Percentiles rank a stretch among this genome's conserved stretches.
These are phyloP conservation scores for Pterois miles DNA, from an alignment of 2,797 vertebrate species.

Conservation along the genomic window DNA sequence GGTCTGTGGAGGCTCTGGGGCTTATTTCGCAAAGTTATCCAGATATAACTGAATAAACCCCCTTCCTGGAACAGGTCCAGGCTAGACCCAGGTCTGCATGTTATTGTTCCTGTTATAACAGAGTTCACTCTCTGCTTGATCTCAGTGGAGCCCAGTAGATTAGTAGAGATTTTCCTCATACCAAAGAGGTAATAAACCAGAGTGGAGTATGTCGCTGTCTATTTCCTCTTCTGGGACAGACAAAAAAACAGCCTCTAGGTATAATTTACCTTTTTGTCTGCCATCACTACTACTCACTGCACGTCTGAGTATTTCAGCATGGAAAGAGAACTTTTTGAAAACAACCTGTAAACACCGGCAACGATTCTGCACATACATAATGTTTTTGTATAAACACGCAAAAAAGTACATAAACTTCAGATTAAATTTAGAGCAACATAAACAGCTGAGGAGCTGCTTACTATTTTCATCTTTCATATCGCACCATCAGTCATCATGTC, in stretches of 20 bases:
- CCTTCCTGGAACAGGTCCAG: slow-evolving; percentile 12
- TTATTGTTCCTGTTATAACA: slow-evolving; percentile 63
- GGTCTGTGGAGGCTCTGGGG: neutral
- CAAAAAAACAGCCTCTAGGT: slow-evolving; percentile 19
- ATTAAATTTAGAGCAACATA: neutral
- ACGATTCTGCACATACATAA: neutral
- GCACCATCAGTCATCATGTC: slow-evolving; percentile 5
- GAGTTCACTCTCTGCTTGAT: slow-evolving; percentile 46
- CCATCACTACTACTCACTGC: neutral
- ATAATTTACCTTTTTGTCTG: neutral
- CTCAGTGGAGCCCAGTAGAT: slow-evolving; percentile 46
- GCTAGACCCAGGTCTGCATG: neutral
- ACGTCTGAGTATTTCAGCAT: neutral
- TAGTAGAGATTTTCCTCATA: slow-evolving; percentile 64
- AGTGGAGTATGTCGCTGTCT: slow-evolving; percentile 9
- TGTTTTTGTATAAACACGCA: accelerated
- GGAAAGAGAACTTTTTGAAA: neutral
- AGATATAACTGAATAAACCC: slow-evolving; percentile 8
- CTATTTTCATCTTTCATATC: slow-evolving; percentile 18
- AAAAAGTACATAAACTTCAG: neutral
- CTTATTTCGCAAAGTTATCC: neutral
- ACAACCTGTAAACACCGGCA: neutral
- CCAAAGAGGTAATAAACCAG: slow-evolving; percentile 71
- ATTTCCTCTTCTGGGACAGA: slow-evolving; percentile 23
- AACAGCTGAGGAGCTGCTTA: neutral